Percentiles rank a stretch among this genome's conserved stretches.
phyloP scores from a whole-genome alignment of 2,113 vertebrate genomes.

The Cavia aperea region DNA sequence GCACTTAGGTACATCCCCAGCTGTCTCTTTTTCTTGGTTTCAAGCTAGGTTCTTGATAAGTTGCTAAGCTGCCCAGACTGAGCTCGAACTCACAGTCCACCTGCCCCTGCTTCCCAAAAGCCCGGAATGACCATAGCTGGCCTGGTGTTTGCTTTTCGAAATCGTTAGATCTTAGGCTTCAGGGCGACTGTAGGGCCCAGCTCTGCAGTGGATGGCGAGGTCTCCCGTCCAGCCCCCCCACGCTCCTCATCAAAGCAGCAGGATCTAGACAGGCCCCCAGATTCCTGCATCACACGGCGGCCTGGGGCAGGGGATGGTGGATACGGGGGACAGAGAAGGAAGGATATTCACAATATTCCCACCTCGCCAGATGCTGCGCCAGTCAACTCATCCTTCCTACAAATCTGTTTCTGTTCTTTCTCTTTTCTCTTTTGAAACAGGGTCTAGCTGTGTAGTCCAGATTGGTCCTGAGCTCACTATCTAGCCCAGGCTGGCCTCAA shows the following conservation, averaged over 20 bases:
- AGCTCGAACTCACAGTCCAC: not conserved
- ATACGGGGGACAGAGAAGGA: conserved; percentile 2
- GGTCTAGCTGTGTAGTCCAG: not conserved
- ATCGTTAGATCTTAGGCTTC: not conserved
- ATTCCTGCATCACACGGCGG: not conserved
- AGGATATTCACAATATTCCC: too few relatives aligned
- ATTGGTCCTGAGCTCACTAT: not conserved
- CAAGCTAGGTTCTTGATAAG: not conserved
- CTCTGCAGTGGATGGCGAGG: not conserved
- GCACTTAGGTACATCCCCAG: not conserved
- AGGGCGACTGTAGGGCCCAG: not conserved
- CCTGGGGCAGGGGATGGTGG: not conserved
- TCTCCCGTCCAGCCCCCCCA: too few relatives aligned
- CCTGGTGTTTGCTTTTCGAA: not conserved
- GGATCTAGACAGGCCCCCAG: not conserved
- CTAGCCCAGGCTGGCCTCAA: not conserved
- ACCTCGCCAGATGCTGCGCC: accelerated
- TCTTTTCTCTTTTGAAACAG: not conserved
- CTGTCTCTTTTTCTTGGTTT: not conserved
- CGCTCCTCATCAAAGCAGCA: not conserved
- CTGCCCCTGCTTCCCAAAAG: not conserved
- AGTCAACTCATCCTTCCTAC: not conserved
- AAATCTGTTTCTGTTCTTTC: not conserved
- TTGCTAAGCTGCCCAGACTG: not conserved
- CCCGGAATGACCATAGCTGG: not conserved